Evolutionary conservation across 2,113 vertebrate genomes (phyloP), one percentile per base, ranked within the genome.

Genomic region (Pterocles orientalis): DNA sequence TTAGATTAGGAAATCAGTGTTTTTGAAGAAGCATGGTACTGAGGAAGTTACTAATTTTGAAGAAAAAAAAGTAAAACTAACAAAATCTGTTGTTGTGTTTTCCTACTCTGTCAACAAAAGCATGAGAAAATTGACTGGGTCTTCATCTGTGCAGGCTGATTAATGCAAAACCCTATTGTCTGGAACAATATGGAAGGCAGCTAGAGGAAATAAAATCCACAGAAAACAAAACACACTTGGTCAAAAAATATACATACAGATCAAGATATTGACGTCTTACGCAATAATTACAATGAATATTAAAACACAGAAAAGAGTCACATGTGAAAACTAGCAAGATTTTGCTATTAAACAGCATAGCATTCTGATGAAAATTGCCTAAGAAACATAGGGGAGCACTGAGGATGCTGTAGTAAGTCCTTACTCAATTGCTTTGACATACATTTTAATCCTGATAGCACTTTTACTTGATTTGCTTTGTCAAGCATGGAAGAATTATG

Each of bases 101-200:
- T 91, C 90, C 95, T 97, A 96, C 45, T 95, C 92, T 96, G 95
- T 39, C 83, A 95, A 92, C 86, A 77, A 96, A 91, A 94, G 66
- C 86, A 95, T 60, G 88, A 92, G 93, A 97, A 97, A 95, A 97
- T 47, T 93, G 94, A 96, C 91, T 93, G 96, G 95, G 96, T 97
- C 96, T 97, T 96, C 95, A 96, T 92, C 95, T 96, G 92, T 97
- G 96, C 83, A 89, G 95, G 92, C 92, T 97, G 90, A 96, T 88
- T 95, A 96, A 94, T 86, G 94, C 96, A 95, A 69, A 97, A 97
- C 97, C 97, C 97, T 98, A 98, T 97, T 98, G 97, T 98, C 98
- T 98, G 98, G 98, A 98, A 98, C 98, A 98, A 98, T 98, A 97
- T 98, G 97, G 97, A 97, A 98, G 97, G 97, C 97, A 97, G 98